These are phyloP conservation scores for Microcebus ravelobensis DNA, from an alignment of 2,113 vertebrate species.

Conservation along the genomic window DNA sequence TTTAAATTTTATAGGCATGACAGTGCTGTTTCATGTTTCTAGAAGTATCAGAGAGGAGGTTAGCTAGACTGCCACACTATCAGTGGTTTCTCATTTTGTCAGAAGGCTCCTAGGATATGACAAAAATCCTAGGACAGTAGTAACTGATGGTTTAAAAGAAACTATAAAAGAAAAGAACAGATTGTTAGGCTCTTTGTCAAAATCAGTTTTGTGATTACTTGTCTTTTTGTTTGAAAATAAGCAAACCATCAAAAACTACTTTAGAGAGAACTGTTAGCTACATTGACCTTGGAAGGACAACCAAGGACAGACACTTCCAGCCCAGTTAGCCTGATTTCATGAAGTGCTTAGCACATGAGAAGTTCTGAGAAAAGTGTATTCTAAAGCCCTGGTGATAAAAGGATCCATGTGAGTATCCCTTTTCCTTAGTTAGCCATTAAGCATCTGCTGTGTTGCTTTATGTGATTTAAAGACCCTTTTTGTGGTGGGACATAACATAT, in stretches of 20 bases:
- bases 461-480: neutral
- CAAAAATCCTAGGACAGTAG: neutral
- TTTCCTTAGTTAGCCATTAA: neutral
- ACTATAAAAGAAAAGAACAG: neutral
- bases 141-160: neutral
- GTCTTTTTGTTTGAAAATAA: slow-evolving; percentile 7
- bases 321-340: neutral
- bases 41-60: neutral
- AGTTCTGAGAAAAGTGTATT: neutral
- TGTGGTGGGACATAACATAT: neutral
- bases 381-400: neutral
- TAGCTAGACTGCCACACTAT: neutral
- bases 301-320: neutral
- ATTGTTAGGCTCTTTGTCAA: neutral
- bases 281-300: neutral
- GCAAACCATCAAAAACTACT: neutral
- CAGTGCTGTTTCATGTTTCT: neutral
- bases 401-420: neutral
- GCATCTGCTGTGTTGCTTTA: neutral
- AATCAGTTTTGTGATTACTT: slow-evolving; percentile 21
- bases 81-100: slow-evolving; percentile 17
- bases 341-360: neutral
- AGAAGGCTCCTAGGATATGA: neutral
- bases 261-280: neutral
- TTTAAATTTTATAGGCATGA: slow-evolving; percentile 24